Evolutionary conservation across 2,888 invertebrate genomes (phyloP).

Genomic region (Platypus cylindrus): DNA sequence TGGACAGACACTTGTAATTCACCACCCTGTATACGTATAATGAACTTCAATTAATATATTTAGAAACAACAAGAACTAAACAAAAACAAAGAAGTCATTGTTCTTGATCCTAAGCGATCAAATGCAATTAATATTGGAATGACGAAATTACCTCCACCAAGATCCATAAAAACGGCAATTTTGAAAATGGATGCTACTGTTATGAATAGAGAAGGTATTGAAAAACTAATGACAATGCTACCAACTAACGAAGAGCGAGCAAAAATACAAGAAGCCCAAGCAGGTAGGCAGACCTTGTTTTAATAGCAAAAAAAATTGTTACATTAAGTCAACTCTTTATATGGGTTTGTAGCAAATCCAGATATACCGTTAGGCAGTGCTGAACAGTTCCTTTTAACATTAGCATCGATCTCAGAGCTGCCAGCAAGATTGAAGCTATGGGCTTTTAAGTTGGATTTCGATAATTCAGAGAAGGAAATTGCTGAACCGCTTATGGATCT

Average conservation of each 20-base stretch:
- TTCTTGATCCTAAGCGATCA: slow-evolving; percentile 92
- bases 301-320: not conserved
- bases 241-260: slow-evolving; percentile 89
- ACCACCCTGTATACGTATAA: not conserved
- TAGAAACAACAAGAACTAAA: slow-evolving; percentile 74
- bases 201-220: slow-evolving; percentile 95
- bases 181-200: slow-evolving; percentile 99
- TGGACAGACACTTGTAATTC: too few species aligned
- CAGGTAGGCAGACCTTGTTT: slow-evolving; percentile 43
- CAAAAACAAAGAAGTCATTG: slow-evolving; percentile 83
- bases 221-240: slow-evolving; percentile 94
- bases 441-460: slow-evolving; percentile 98
- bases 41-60: slow-evolving; percentile 4
- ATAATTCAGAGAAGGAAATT: slow-evolving; percentile 93
- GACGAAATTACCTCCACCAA: slow-evolving; percentile 94
- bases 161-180: slow-evolving; percentile 97
- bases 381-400: slow-evolving; percentile 93
- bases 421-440: slow-evolving; percentile 87
- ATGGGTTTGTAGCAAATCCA: slow-evolving; percentile 52
- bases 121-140: slow-evolving; percentile 99
- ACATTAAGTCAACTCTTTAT: not conserved
- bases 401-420: slow-evolving; percentile 91
- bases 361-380: slow-evolving; percentile 88
- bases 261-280: slow-evolving; percentile 94
- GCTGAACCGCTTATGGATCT: slow-evolving; percentile 98